A percentile compares a stretch with the other conserved stretches of the same genome.
Conservation (phyloP, 37 sponge, comb jelly and placozoan genomes). For the Aplysina aerophoba region DNA sequence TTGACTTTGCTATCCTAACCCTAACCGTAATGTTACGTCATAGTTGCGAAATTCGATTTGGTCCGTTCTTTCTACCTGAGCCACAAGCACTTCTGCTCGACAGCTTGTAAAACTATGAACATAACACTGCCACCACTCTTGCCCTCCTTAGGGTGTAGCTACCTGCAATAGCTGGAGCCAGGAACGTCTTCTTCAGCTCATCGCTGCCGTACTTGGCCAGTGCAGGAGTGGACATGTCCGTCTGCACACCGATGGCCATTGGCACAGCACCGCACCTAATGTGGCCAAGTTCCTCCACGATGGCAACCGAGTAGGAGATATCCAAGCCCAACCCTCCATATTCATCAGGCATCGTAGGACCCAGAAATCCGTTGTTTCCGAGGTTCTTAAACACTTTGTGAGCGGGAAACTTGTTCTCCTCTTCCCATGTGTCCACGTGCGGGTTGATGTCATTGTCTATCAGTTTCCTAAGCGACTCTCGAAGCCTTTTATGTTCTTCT, state of each 20-base stretch:
- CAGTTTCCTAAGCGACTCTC: constrained; percentile 76
- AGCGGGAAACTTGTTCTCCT: constrained; percentile 74
- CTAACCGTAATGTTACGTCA: too few relatives aligned
- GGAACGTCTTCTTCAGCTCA: constrained; percentile 79
- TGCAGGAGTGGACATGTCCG: constrained; percentile 92
- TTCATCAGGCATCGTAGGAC: constrained; percentile 75
- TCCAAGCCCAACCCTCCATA: constrained; percentile 94
- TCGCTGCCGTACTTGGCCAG: constrained; percentile 86
- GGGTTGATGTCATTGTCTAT: constrained; percentile 95
- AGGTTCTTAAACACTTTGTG: constrained; percentile 87
- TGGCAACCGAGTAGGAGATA: constrained; percentile 81
- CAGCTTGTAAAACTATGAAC: too few relatives aligned
- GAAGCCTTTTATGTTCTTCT: constrained; percentile 72
- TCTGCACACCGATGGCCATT: constrained; percentile 97
- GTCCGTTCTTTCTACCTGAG: too few relatives aligned
- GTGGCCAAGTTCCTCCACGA: constrained; percentile 86
- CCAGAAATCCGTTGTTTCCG: constrained; percentile 89
- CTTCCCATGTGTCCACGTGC: constrained; percentile 91
- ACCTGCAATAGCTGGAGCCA: constrained; percentile 82
- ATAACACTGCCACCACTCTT: too few relatives aligned
- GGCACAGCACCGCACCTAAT: constrained; percentile 77
- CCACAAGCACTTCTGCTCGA: too few relatives aligned
- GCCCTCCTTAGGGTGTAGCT: too few relatives aligned
- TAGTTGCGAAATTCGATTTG: too few relatives aligned
- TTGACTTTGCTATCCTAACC: too few relatives aligned